Percentiles rank a stretch among this genome's conserved stretches.
Conservation (phyloP, 2,113 vertebrate genomes). For the Galbula dea region DNA sequence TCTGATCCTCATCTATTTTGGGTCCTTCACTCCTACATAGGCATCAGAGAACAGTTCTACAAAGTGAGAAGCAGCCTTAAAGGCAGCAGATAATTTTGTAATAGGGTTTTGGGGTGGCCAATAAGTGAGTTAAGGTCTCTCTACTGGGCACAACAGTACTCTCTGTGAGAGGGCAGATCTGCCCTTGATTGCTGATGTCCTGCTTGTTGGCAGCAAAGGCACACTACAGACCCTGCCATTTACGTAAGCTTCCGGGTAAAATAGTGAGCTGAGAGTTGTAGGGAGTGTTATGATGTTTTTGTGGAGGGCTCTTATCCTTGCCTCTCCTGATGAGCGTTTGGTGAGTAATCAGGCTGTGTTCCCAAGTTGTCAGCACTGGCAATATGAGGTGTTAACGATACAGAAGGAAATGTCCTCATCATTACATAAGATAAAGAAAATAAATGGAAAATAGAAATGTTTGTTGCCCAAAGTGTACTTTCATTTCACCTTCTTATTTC, state of each 20-base stretch:
- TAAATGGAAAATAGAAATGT: background rate
- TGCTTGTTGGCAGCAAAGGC: background rate
- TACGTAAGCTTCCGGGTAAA: background rate
- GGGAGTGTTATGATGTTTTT: conserved; percentile 10
- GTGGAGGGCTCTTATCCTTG: conserved; percentile 21
- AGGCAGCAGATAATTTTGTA: background rate
- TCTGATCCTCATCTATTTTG: conserved; percentile 51
- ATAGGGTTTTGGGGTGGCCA: background rate
- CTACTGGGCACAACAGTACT: background rate
- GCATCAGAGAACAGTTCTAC: background rate
- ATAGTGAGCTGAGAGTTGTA: background rate
- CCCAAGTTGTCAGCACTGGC: conserved; percentile 48
- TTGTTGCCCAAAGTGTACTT: background rate
- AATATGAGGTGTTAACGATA: conserved; percentile 33
- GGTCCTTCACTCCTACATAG: conserved; percentile 20
- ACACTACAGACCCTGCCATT: background rate
- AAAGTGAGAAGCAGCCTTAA: background rate
- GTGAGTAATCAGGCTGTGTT: conserved; percentile 59
- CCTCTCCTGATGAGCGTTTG: conserved; percentile 24
- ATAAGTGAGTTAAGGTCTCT: background rate
- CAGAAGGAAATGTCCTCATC: conserved; percentile 32
- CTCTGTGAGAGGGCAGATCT: background rate
- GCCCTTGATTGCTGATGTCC: background rate
- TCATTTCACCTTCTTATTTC: background rate
- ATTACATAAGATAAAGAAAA: conserved; percentile 39